Evolutionary conservation across 2,888 invertebrate genomes (phyloP).

Genomic region (Microplitis manilae): DNA sequence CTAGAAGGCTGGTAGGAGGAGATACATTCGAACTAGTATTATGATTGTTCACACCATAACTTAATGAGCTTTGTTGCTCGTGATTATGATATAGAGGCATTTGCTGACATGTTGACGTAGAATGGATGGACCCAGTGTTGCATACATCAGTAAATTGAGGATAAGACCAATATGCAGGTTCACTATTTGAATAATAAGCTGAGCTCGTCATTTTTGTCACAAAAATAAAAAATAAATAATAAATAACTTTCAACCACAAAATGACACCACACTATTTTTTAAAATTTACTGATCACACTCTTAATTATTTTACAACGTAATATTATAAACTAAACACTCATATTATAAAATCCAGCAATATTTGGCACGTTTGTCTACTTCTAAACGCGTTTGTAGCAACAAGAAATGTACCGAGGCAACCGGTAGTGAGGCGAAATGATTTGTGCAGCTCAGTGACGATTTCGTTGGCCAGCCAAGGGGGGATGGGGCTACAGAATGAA

Average conservation of each 20-base stretch:
- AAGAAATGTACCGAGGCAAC: conserved; percentile 39
- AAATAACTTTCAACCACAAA: background rate
- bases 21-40: conserved; percentile 25
- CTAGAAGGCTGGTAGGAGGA: conserved; percentile 56
- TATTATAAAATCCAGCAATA: conserved; percentile 47
- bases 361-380: conserved; percentile 52
- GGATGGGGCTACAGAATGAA: conserved; percentile 38
- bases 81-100: conserved; percentile 38
- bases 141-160: conserved; percentile 49
- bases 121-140: conserved; percentile 45
- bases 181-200: conserved; percentile 53
- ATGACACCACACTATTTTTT: background rate
- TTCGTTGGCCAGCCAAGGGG: conserved; percentile 54
- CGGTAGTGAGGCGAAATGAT: conserved; percentile 63
- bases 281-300: background rate
- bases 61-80: conserved; percentile 41
- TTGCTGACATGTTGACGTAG: conserved; percentile 40
- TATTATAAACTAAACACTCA: background rate
- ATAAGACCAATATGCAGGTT: conserved; percentile 58
- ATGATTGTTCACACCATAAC: conserved; percentile 37
- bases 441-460: conserved; percentile 64
- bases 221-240: background rate
- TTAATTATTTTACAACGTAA: conserved; percentile 8
- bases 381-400: conserved; percentile 45
- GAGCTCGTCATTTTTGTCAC: conserved; percentile 57